Evolutionary conservation across 2,113 vertebrate species (phyloP), one percentile per base, ranked within the genome.

Genomic region (Hirundichthys speculiger): DNA sequence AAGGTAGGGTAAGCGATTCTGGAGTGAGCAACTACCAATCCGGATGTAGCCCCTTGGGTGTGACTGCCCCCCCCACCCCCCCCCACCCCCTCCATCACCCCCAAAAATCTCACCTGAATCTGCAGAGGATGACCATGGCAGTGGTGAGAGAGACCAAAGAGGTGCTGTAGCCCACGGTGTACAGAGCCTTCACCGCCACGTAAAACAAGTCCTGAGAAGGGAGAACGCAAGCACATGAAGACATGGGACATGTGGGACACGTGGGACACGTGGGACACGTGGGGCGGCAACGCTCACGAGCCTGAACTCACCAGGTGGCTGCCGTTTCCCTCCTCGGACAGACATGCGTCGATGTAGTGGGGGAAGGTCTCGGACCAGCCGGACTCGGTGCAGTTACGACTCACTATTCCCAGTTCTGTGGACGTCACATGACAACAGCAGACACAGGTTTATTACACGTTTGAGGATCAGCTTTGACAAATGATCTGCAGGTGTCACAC

Each of bases 151-250:
- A 97, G 6, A 96, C 94, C 2, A 99, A 90, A 13, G 97, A 99
- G 0, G 96, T 98, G 92, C 97, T 99, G 87, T 99, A 99, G 69
- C 97, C 97, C 7, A 98, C 97, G 0, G 97, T 99, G 88, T 99
- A 99, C 52, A 99, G 91, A 56, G 97, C 96, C 87, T 98, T 98
- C 86, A 99, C 96, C 0, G 97, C 96, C 0, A 95, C 90, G 0
- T 91, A 99, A 88, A 96, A 98, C 80, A 92, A 93, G 66, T 95
- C 94, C 96, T 98, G 74, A 1, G 55, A 18, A 1, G 10, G 16
- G 15, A 46, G 15, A 46, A 45, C n/a, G 64, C n/a, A 20, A 50
- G 13, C 25, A 67, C 4, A 34, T 5, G 13, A 9, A 16, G 1
- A 15, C 13, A 41, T 41, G 4, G 42, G 16, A 4, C n/a, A n/a